These are phyloP conservation scores for Champsocephalus esox DNA, from an alignment of 2,797 vertebrate genomes.

Conservation along the genomic window DNA sequence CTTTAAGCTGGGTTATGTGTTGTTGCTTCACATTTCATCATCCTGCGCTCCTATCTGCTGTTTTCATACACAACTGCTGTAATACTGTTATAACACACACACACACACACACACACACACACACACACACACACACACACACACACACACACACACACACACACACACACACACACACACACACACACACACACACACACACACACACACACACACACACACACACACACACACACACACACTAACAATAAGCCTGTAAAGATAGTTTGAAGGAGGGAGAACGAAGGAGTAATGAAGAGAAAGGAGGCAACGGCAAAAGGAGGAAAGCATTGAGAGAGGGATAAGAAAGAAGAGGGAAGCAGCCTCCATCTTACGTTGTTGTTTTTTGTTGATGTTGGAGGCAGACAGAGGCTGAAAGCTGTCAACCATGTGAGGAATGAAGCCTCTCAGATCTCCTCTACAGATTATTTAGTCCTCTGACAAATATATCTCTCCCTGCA, in stretches of 20 bases:
- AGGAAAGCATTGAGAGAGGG: constrained; percentile 38
- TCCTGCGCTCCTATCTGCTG: constrained; percentile 82
- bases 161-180: constrained; percentile 62
- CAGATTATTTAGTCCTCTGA: constrained; percentile 61
- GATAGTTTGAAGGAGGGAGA: constrained; percentile 74
- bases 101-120: constrained; percentile 57
- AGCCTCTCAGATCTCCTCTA: constrained; percentile 45
- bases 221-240: constrained; percentile 41
- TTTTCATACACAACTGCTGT: constrained; percentile 84
- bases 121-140: constrained; percentile 53
- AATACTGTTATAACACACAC: constrained; percentile 73
- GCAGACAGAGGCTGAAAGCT: constrained; percentile 54
- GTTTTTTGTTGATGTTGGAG: constrained; percentile 42
- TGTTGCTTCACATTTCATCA: constrained; percentile 89
- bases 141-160: constrained; percentile 43
- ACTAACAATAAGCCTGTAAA: constrained; percentile 68
- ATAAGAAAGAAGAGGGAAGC: constrained; percentile 37
- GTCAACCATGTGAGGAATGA: constrained; percentile 68
- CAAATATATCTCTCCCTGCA: constrained; percentile 40
- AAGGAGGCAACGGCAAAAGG: constrained; percentile 48
- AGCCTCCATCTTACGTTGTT: constrained; percentile 26
- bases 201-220: constrained; percentile 48
- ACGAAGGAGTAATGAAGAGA: constrained; percentile 61
- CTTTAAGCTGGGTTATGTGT: constrained; percentile 85
- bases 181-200: constrained; percentile 56